These are phyloP conservation scores for Congeria kusceri DNA, from an alignment of 2,888 invertebrate species.

Conservation along the genomic window DNA sequence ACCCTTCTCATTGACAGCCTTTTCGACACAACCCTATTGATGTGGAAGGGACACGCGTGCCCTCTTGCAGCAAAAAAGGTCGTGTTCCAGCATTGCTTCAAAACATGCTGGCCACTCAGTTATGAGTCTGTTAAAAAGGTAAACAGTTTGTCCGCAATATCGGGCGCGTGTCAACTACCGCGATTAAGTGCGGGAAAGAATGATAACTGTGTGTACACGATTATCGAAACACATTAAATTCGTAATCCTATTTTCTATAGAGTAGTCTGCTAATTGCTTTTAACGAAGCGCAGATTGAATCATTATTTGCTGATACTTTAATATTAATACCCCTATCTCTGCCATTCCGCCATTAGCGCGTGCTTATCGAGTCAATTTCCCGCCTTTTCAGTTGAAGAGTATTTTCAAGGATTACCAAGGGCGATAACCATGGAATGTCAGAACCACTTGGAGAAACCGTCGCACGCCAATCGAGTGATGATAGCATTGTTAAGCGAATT, in stretches of 20 bases:
- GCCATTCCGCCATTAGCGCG: slow-evolving; percentile 42
- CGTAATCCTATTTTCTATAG: slow-evolving; percentile 37
- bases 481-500: no score
- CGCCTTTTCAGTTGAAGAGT: slow-evolving; percentile 51
- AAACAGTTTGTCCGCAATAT: slow-evolving; percentile 3
- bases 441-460: slow-evolving; percentile 17
- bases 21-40: no score
- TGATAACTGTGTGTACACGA: slow-evolving; percentile 46
- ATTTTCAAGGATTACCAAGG: slow-evolving; percentile 29
- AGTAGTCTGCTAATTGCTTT: slow-evolving; percentile 60
- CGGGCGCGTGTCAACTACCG: slow-evolving; percentile 8
- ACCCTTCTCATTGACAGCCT: no score
- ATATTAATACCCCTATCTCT: slow-evolving; percentile 27
- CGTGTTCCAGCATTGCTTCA: no score
- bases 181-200: slow-evolving; percentile 1
- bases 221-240: slow-evolving; percentile 52
- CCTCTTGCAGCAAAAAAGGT: no score
- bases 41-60: no score
- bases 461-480: no score
- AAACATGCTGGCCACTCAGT: no score
- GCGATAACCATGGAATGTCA: slow-evolving; percentile 36
- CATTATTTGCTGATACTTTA: slow-evolving; percentile 53
- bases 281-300: slow-evolving; percentile 58
- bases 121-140: neutral
- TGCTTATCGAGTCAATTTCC: slow-evolving; percentile 52